Base-by-base conservation (phyloP, 2,797 vertebrate genomes). In the Neosalanx taihuensis region DNA sequence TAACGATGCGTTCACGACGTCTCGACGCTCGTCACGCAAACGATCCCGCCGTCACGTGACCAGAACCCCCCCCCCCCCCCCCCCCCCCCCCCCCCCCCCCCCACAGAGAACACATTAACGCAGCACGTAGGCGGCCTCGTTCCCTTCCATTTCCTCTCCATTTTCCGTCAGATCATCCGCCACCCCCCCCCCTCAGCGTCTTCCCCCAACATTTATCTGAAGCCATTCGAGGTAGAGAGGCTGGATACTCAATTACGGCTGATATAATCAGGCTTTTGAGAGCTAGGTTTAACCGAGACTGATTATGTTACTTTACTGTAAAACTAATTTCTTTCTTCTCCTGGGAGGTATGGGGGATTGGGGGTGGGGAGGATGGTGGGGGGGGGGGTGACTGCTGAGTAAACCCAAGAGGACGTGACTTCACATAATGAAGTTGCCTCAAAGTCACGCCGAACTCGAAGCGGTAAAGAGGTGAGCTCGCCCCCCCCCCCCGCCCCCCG, bases 251-350 rank as follows among this genome's bases (percentile, higher is more conserved):
- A 86, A 84, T 87, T 86, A 88, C 70, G 64, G 70, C 74, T 53
- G 72, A 81, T 76, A 57, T 83, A 86, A 85, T 89, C 84, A 83
- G 0, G 76, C 83, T 79, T 81, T 65, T 65, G 72, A 81, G 75
- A 83, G 77, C 70, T 46, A 2, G 61, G 58, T 85, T 78, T 77
- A 82, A 81, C 78, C 56, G 46, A 49, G 13, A 60, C 73, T 77
- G 78, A 86, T 84, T 81, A 79, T 76, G 67, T 83, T 77, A 68
- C 78, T 80, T 75, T 72, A 67, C 84, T 76, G 72, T 69, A 41
- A 82, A 87, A 85, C 81, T 82, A 76, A 86, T 89, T 88, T 84
- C 81, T 89, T 87, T 79, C 77, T 71, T 73, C 79, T 86, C 84
- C 79, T 79, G 23, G 1, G 23, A 26, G 23, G 23, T 26, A 26